These are phyloP conservation scores for Gibbula magus DNA, from an alignment of 2,888 invertebrate genomes.

Conservation along the genomic window DNA sequence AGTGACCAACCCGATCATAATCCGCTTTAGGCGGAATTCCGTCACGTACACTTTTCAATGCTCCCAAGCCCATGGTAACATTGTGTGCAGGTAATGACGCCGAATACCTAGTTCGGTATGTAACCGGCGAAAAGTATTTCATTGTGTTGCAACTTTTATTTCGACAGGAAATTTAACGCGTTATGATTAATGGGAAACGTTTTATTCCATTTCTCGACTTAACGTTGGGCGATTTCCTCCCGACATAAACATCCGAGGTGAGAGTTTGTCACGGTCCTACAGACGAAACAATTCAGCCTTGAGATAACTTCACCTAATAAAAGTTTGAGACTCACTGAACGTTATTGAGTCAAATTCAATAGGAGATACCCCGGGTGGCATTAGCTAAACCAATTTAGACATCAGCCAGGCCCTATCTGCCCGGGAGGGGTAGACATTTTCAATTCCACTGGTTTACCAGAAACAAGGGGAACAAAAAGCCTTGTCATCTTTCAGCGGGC, in stretches of 20 bases:
- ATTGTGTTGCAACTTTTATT: too few relatives aligned
- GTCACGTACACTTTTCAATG: neutral
- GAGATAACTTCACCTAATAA: neutral
- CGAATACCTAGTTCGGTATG: too few relatives aligned
- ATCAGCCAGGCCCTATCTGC: neutral
- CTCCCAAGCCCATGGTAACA: too few relatives aligned
- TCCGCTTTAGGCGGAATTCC: neutral
- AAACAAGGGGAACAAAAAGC: neutral
- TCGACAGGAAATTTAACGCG: too few relatives aligned
- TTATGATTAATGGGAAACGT: too few relatives aligned
- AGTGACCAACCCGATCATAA: neutral
- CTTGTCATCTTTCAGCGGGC: neutral
- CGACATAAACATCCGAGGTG: too few relatives aligned
- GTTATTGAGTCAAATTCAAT: neutral
- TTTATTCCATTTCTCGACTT: too few relatives aligned
- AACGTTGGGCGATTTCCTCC: too few relatives aligned
- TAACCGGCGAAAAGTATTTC: too few relatives aligned
- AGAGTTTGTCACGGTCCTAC: too few relatives aligned
- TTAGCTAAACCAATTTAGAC: conserved; percentile 24
- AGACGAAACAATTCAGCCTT: too few relatives aligned
- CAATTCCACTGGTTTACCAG: neutral
- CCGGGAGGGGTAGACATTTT: neutral
- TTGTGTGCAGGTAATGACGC: too few relatives aligned
- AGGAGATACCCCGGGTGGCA: neutral
- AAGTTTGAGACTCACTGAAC: neutral